Evolutionary conservation across 2,797 vertebrate species (phyloP).

Genomic region (Enteromius paludinosus): DNA sequence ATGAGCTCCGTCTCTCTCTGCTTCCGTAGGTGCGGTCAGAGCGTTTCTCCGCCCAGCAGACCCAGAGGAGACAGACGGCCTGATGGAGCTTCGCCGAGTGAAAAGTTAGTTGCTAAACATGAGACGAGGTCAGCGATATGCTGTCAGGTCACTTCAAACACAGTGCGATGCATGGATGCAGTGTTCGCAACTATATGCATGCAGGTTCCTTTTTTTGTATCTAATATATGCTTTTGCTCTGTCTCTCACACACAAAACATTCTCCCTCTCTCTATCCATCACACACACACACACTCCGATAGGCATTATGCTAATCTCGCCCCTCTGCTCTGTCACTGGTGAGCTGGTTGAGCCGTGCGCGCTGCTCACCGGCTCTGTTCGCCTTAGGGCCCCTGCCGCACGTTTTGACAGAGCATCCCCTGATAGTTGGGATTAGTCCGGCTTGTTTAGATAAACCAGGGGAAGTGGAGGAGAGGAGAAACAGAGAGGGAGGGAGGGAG

Average conservation of each 20-base stretch:
- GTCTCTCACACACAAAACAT: conserved; percentile 28
- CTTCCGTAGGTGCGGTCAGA: conserved; percentile 77
- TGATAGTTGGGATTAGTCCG: conserved; percentile 99
- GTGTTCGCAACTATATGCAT: background rate
- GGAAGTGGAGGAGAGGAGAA: conserved; percentile 86
- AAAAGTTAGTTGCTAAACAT: background rate
- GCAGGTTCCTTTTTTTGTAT: background rate
- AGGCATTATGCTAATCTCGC: conserved; percentile 98
- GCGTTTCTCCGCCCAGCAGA: conserved; percentile 3
- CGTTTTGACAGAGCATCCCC: conserved; percentile 99
- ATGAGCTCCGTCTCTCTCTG: conserved; percentile 78
- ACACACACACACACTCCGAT: conserved; percentile 75
- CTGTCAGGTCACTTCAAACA: background rate
- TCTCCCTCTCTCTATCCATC: conserved; percentile 25
- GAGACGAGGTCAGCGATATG: background rate
- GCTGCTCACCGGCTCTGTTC: conserved; percentile 93
- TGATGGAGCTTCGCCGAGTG: background rate
- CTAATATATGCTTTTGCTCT: background rate
- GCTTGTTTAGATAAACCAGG: conserved; percentile 99
- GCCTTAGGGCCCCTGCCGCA: conserved; percentile 97
- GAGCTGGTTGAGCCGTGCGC: conserved; percentile 80
- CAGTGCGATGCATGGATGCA: background rate
- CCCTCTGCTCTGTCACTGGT: conserved; percentile 79
- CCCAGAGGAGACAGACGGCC: conserved; percentile 12
- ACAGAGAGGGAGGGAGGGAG: conserved; percentile 15